Percentiles rank a stretch among this genome's conserved stretches.
Evolutionary conservation across 2,888 invertebrate species (phyloP).

Genomic region (Drosophila nr. fundita): DNA sequence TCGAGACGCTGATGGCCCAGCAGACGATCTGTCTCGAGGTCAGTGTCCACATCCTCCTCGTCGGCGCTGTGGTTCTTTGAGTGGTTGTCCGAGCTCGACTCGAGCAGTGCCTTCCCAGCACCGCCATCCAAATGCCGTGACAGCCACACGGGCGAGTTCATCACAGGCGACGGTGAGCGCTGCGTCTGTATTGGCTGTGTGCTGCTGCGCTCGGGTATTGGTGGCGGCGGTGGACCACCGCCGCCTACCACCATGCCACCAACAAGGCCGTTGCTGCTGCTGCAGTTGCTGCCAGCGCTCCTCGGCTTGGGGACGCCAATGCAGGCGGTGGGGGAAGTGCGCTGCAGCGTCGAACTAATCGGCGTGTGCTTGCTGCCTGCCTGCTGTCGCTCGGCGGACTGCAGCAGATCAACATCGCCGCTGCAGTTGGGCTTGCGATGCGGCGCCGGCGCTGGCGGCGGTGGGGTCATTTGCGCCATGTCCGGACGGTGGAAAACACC

Average conservation of each 20-base stretch:
- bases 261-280: slow-evolving; percentile 42
- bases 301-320: slow-evolving; percentile 39
- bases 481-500: slow-evolving; percentile 84
- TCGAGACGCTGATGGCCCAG: slow-evolving; percentile 97
- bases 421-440: slow-evolving; percentile 87
- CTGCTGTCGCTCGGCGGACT: slow-evolving; percentile 16
- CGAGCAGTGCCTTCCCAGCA: slow-evolving; percentile 75
- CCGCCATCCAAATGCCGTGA: slow-evolving; percentile 86
- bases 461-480: slow-evolving; percentile 87
- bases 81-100: slow-evolving; percentile 86
- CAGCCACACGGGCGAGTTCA: slow-evolving; percentile 89
- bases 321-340: slow-evolving; percentile 60
- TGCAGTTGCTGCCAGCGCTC: slow-evolving; percentile 58
- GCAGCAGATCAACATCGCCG: slow-evolving; percentile 64
- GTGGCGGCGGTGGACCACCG: slow-evolving; percentile 68
- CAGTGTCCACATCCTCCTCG: slow-evolving; percentile 96
- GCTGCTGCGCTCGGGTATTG: slow-evolving; percentile 81
- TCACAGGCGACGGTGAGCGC: slow-evolving; percentile 83
- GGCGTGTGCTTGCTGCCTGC: slow-evolving; percentile 47
- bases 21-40: slow-evolving; percentile 98
- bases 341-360: slow-evolving; percentile 59
- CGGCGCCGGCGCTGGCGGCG: slow-evolving; percentile 91
- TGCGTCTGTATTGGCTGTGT: slow-evolving; percentile 68
- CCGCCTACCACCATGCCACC: slow-evolving; percentile 19
- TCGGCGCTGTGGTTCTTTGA: slow-evolving; percentile 89